A percentile compares a stretch with the other conserved stretches of the same genome.
Evolutionary conservation across 2,113 vertebrate genomes (phyloP).

Genomic region (Python bivittatus): DNA sequence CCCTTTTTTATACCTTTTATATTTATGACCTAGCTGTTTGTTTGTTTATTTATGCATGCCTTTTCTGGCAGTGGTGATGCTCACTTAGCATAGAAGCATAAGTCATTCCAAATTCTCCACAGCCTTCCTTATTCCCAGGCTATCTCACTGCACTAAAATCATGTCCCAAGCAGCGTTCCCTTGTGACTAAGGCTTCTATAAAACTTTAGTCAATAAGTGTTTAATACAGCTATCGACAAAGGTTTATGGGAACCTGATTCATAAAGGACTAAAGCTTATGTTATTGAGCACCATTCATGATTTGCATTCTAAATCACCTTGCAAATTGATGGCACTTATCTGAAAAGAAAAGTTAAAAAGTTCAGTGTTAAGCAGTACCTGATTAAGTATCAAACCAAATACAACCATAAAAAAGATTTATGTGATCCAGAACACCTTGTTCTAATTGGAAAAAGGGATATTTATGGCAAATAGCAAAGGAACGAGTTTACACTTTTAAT

Average conservation of each 20-base stretch:
- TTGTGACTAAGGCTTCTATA: conserved; percentile 63
- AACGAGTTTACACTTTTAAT: conserved; percentile 45
- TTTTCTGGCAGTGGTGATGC: not conserved
- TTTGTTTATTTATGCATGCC: not conserved
- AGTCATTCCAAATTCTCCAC: conserved; percentile 19
- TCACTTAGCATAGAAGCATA: not conserved
- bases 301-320: conserved; percentile 66
- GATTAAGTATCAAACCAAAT: conserved; percentile 62
- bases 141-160: conserved; percentile 26
- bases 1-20: conserved; percentile 4
- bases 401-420: conserved; percentile 62
- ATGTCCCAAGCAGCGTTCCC: conserved; percentile 19
- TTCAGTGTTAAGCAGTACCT: conserved; percentile 59
- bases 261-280: conserved; percentile 18
- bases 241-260: conserved; percentile 55
- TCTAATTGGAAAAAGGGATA: conserved; percentile 54
- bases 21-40: not conserved
- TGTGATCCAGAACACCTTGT: conserved; percentile 45
- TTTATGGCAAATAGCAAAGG: conserved; percentile 31
- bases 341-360: conserved; percentile 58
- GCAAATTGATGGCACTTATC: conserved; percentile 65
- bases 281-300: conserved; percentile 49
- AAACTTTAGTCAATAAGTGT: conserved; percentile 65
- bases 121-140: not conserved
- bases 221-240: conserved; percentile 60